These are phyloP conservation scores for Xenus cinereus DNA, from an alignment of 2,113 vertebrate genomes.

Conservation along the genomic window DNA sequence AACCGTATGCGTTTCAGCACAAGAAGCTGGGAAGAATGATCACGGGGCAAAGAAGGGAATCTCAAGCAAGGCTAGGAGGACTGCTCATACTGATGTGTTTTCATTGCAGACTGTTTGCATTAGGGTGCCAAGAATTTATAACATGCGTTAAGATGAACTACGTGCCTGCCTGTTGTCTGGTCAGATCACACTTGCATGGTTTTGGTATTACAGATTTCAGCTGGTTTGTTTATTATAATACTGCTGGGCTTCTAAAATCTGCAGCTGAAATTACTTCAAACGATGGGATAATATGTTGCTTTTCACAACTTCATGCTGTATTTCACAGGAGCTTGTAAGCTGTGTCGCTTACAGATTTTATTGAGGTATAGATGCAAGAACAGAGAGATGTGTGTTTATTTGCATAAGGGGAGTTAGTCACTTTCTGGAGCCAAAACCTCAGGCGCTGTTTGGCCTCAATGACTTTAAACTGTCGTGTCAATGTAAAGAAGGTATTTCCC, in stretches of 20 bases:
- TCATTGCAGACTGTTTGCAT: not conserved
- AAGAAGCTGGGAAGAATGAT: not conserved
- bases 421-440: not conserved
- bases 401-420: not conserved
- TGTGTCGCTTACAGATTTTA: not conserved
- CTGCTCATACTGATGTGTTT: not conserved
- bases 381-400: not conserved
- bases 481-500: not conserved
- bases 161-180: not conserved
- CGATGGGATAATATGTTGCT: not conserved
- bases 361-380: not conserved
- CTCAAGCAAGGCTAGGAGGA: not conserved
- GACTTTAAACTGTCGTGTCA: not conserved
- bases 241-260: not conserved
- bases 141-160: not conserved
- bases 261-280: not conserved
- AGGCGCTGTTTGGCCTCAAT: not conserved
- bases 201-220: not conserved
- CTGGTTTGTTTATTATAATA: not conserved
- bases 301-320: not conserved
- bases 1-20: not conserved
- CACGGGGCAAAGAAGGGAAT: not conserved
- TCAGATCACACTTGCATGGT: not conserved
- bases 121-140: slow-evolving; percentile 32
- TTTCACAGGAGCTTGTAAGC: not conserved